Conservation (phyloP, 1,140 invertebrate genomes). For the Drosophila equinoxialis region DNA sequence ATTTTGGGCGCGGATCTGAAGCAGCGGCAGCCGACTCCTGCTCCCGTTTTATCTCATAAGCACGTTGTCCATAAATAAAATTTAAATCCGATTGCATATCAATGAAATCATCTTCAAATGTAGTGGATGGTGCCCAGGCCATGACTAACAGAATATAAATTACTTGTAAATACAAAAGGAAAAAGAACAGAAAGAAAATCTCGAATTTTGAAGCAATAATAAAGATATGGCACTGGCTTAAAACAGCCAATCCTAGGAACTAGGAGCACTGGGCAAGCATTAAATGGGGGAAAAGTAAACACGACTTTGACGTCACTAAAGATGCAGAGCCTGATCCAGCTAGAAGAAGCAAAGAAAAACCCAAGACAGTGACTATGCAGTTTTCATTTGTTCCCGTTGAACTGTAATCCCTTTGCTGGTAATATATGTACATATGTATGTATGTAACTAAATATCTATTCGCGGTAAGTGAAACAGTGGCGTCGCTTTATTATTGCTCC, state of each 20-base stretch:
- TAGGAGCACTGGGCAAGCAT: not conserved
- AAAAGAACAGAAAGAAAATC: not conserved
- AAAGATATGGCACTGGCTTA: not conserved
- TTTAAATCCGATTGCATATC: conserved; percentile 54
- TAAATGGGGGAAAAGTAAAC: not conserved
- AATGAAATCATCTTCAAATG: conserved; percentile 73
- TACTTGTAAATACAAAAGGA: not conserved
- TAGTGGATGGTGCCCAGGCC: conserved; percentile 65
- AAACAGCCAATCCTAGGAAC: not conserved
- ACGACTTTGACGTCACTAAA: not conserved
- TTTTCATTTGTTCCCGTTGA: not conserved
- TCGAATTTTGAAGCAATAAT: conserved; percentile 14
- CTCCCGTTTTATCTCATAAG: conserved; percentile 36
- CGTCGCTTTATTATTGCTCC: conserved; percentile 10
- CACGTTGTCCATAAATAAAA: conserved; percentile 52
- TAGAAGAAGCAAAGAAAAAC: not conserved
- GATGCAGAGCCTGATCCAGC: not conserved
- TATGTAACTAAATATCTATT: no score
- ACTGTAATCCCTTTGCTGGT: not conserved
- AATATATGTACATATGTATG: no score
- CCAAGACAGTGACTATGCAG: not conserved
- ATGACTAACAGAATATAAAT: conserved; percentile 36
- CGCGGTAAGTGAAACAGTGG: not conserved
- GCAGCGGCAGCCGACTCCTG: conserved; percentile 11
- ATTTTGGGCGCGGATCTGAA: conserved; percentile 42